Conservation (phyloP, 2,888 invertebrate species). For the Chesias legatella region DNA sequence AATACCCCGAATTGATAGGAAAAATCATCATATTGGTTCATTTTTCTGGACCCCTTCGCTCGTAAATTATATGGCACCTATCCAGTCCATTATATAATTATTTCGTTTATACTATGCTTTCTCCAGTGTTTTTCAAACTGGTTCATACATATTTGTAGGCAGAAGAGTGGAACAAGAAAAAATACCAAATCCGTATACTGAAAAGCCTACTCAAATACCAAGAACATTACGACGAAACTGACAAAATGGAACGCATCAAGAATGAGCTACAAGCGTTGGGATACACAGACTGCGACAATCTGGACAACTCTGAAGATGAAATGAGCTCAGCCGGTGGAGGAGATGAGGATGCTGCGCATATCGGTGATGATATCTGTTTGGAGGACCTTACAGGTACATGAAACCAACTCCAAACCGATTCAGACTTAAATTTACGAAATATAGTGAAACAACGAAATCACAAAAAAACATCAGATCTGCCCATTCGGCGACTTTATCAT, state of each 20-base stretch:
- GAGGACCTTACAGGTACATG: slow-evolving; percentile 84
- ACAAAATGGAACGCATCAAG: slow-evolving; percentile 76
- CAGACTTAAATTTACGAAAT: background rate
- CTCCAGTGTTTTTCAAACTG: background rate
- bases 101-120: too few species aligned
- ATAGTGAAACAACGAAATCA: too few species aligned
- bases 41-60: too few species aligned
- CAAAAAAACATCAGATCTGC: too few species aligned
- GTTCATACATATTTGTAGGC: slow-evolving; percentile 55
- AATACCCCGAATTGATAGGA: too few species aligned
- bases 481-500: too few species aligned
- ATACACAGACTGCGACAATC: slow-evolving; percentile 62
- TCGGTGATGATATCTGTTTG: slow-evolving; percentile 86
- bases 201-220: slow-evolving; percentile 78
- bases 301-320: slow-evolving; percentile 74
- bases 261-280: slow-evolving; percentile 70
- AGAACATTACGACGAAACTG: slow-evolving; percentile 72
- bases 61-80: too few species aligned
- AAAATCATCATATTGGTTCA: too few species aligned
- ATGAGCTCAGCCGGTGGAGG: slow-evolving; percentile 70
- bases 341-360: slow-evolving; percentile 81
- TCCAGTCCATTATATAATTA: too few species aligned
- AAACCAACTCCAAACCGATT: too few species aligned
- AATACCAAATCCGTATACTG: slow-evolving; percentile 82
- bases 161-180: slow-evolving; percentile 62